These are phyloP conservation scores for Rhegmatorhina hoffmannsi DNA, from an alignment of 2,113 vertebrate species.

Conservation along the genomic window DNA sequence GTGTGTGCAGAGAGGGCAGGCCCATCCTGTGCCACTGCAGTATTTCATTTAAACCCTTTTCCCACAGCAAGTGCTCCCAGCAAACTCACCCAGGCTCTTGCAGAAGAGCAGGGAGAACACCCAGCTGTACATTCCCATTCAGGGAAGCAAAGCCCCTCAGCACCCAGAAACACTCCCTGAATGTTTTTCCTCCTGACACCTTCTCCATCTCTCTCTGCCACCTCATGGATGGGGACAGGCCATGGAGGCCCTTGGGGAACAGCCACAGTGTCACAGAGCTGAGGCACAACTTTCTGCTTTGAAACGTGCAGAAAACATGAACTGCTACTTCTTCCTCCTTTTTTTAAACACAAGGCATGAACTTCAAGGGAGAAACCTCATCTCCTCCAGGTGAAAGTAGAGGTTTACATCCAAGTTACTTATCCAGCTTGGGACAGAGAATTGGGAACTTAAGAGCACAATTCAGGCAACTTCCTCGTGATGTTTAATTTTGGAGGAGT, in stretches of 20 bases:
- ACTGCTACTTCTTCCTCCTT: background rate
- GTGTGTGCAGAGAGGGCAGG: background rate
- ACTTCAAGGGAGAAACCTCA: background rate
- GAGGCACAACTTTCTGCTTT: background rate
- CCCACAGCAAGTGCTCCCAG: background rate
- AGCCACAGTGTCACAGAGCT: background rate
- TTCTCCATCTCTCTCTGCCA: background rate
- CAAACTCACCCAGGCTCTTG: background rate
- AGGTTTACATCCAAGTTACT: background rate
- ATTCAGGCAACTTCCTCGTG: background rate
- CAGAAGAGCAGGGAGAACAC: background rate
- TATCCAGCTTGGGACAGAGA: background rate
- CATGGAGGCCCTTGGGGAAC: rapidly evolving
- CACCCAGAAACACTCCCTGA: background rate
- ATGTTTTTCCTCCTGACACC: background rate
- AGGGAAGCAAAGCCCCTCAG: background rate
- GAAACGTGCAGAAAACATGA: background rate
- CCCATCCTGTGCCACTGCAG: background rate
- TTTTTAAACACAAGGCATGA: background rate
- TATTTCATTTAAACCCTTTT: background rate
- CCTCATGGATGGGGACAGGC: background rate
- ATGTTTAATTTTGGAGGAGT: background rate
- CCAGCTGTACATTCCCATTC: rapidly evolving
- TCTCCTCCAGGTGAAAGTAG: background rate
- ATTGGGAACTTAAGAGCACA: rapidly evolving